These are phyloP conservation scores for Campoplex capitator DNA, from an alignment of 2,888 invertebrate species.

Conservation along the genomic window DNA sequence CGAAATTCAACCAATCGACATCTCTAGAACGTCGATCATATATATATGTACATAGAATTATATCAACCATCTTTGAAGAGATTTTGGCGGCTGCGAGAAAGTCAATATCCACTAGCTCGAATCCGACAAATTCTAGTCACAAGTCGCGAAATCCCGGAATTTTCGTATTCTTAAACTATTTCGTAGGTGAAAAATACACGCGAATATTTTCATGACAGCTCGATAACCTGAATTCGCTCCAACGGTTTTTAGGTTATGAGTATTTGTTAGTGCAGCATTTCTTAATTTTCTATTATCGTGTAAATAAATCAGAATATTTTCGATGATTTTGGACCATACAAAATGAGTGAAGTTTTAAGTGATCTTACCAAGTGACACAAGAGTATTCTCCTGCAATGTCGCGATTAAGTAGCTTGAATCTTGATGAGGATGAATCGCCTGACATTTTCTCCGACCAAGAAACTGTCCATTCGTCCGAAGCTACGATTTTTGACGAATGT, in stretches of 20 bases:
- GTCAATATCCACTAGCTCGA: neutral
- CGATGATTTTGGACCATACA: neutral
- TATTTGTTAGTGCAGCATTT: neutral
- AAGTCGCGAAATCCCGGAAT: neutral
- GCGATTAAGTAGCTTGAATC: conserved; percentile 69
- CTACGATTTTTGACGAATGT: conserved; percentile 76
- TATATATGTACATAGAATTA: neutral
- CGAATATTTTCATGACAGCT: neutral
- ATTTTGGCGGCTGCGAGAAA: conserved; percentile 22
- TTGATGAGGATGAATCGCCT: conserved; percentile 77
- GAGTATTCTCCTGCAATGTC: conserved; percentile 71
- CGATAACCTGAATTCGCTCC: neutral
- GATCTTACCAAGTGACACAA: neutral
- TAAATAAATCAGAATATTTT: neutral
- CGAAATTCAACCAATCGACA: neutral
- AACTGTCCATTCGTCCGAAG: conserved; percentile 65
- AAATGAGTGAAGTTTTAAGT: neutral
- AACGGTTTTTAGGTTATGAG: conserved; percentile 38
- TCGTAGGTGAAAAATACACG: neutral
- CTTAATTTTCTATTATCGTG: neutral
- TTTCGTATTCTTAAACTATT: neutral
- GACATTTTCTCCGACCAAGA: conserved; percentile 78
- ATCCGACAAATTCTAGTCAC: neutral
- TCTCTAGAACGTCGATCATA: neutral
- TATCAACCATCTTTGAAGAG: neutral